Percentiles rank a stretch among this genome's conserved stretches.
Conservation (phyloP, 2,797 vertebrate species). For the Orientallactaga sibirica region DNA sequence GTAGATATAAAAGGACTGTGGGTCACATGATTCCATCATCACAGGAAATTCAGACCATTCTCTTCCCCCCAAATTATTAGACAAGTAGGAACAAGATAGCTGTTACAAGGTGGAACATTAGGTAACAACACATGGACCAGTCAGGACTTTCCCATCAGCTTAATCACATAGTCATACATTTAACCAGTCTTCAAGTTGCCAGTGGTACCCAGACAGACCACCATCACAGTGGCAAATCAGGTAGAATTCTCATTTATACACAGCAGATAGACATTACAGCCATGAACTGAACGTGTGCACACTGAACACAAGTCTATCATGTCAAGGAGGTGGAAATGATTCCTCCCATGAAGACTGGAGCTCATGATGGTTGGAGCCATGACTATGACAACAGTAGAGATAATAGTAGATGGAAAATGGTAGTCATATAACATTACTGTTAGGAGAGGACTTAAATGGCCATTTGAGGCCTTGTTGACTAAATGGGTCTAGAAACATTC, state of each 20-base stretch:
- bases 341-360: conserved; percentile 88
- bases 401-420: conserved; percentile 88
- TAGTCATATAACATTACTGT: conserved; percentile 82
- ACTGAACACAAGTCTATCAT: conserved; percentile 83
- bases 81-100: conserved; percentile 83
- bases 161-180: conserved; percentile 72
- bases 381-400: conserved; percentile 87
- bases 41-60: conserved; percentile 39
- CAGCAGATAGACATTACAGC: conserved; percentile 69
- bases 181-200: conserved; percentile 36
- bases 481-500: not conserved
- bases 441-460: not conserved
- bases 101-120: conserved; percentile 75
- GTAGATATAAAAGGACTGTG: not conserved
- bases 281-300: conserved; percentile 80
- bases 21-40: conserved; percentile 47
- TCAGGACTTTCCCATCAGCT: conserved; percentile 45
- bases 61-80: not conserved
- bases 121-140: conserved; percentile 72
- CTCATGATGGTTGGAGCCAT: conserved; percentile 86
- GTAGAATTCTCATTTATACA: conserved; percentile 86
- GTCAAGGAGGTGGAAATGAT: conserved; percentile 86
- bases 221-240: conserved; percentile 83
- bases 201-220: conserved; percentile 75
- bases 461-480: conserved; percentile 12